Base-by-base conservation (phyloP, 2,113 vertebrate species). In the Sinocyclocheilus anshuiensis region DNA sequence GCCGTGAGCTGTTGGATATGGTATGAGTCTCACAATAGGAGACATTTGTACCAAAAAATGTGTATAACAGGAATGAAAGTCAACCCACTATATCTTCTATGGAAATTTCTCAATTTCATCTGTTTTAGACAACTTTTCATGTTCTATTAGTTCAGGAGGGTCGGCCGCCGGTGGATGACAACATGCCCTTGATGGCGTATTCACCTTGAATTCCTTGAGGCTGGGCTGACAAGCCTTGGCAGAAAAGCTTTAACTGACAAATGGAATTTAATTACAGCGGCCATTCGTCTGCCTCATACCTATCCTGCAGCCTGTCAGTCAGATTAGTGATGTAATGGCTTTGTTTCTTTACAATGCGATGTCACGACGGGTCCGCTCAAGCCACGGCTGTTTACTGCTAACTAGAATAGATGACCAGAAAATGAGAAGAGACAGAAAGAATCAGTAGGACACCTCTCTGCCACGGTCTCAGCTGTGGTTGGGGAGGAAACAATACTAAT, bases 271-370 rank as follows among this genome's bases (percentile, higher is more conserved):
- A 89, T 87, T 86, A 89, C 80, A 83, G 75, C 42, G 55, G 63
- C 24, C 86, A 53, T 59, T 29, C 75, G 79, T 81, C 80, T 79
- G 33, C 48, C 76, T 80, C 69, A 67, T 57, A 75, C 74, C 76
- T 42, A 45, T 65, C 76, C 87, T 24, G 36, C 77, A 77, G 83
- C 50, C 88, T 87, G 86, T 90, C 89, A 88, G 86, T 90, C 89
- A 87, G 86, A 90, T 85, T 79, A 90, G 83, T 83, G 48, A 87
- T 72, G 87, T 77, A 87, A 84, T 86, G 59, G 83, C 83, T 83
- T 81, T 53, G 74, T 87, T 77, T 87, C 48, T 89, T 83, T 74
- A 63, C 75, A 80, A 77, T 79, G 15, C 5, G 8, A 77, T 83
- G 81, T 77, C 18, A 69, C 48, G 55, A 22, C 12, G 29, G 82